Evolutionary conservation across 2,113 vertebrate species (phyloP).

Genomic region (Elephas maximus): DNA sequence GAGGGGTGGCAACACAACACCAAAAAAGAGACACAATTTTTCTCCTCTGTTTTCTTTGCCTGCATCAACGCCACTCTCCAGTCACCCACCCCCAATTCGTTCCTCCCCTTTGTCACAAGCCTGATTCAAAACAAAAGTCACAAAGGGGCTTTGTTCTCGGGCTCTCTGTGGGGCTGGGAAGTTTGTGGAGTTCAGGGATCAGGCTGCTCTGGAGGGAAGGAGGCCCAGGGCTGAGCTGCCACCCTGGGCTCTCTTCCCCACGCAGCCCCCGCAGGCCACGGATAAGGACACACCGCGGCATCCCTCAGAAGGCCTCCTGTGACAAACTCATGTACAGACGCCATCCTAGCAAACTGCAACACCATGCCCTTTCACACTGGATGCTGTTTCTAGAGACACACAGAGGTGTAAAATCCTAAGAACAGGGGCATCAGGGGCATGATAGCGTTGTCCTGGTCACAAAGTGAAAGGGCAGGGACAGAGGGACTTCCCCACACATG

Average conservation of each 20-base stretch:
- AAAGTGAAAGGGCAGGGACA: not conserved
- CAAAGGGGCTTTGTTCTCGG: constrained; percentile 81
- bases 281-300: not conserved
- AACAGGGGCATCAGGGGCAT: not conserved
- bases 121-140: constrained; percentile 79
- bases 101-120: constrained; percentile 80
- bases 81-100: not conserved
- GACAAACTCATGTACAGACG: not conserved
- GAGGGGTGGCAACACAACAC: not conserved
- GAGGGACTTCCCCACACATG: rapidly evolving
- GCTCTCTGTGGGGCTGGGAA: not conserved
- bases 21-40: constrained; percentile 22
- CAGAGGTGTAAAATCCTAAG: not conserved
- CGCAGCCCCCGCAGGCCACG: not conserved
- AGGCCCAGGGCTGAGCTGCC: not conserved
- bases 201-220: not conserved
- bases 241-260: no score
- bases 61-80: not conserved
- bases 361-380: not conserved
- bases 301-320: not conserved
- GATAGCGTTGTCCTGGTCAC: not conserved
- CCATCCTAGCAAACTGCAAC: not conserved
- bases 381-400: not conserved
- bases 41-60: constrained; percentile 57
- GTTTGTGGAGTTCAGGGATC: not conserved